A percentile compares a stretch with the other conserved stretches of the same genome.
Conservation (phyloP, 2,113 vertebrate genomes). For the Heterocephalus glaber region DNA sequence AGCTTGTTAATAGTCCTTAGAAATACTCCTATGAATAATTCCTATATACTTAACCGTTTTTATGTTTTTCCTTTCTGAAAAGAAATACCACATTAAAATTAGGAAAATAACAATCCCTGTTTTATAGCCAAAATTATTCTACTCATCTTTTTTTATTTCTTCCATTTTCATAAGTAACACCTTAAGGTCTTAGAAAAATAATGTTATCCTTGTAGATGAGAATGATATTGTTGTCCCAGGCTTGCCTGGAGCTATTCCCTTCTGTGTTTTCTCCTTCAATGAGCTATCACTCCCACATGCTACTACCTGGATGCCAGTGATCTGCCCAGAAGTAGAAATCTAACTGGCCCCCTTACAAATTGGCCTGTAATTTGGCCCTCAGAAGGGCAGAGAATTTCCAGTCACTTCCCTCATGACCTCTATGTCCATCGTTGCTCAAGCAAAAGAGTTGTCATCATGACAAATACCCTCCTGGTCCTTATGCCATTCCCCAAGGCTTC, state of each 20-base stretch:
- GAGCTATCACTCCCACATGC: neutral
- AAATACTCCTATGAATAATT: conserved; percentile 61
- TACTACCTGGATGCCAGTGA: neutral
- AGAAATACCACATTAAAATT: conserved; percentile 55
- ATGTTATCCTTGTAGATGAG: neutral
- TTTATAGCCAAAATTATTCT: conserved; percentile 55
- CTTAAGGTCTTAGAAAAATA: conserved; percentile 11
- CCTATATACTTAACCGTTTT: conserved; percentile 1
- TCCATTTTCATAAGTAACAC: conserved; percentile 55
- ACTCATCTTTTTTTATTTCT: conserved; percentile 43
- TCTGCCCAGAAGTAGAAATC: neutral
- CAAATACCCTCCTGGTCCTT: neutral
- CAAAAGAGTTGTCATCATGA: neutral
- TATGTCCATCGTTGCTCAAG: neutral
- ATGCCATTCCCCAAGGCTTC: conserved; percentile 3
- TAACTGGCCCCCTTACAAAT: conserved; percentile 15
- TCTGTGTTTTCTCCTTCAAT: neutral
- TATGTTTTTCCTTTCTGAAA: conserved; percentile 39
- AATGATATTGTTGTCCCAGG: neutral
- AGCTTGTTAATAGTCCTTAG: conserved; percentile 43
- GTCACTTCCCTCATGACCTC: neutral
- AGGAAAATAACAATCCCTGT: conserved; percentile 21
- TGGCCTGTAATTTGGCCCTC: neutral
- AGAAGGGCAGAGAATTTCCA: conserved; percentile 1
- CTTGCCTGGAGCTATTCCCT: neutral